Percentiles rank a stretch among this genome's conserved stretches.
phyloP scores from a whole-genome alignment of 2,888 invertebrate species.

The Drosophila paramelanica region DNA sequence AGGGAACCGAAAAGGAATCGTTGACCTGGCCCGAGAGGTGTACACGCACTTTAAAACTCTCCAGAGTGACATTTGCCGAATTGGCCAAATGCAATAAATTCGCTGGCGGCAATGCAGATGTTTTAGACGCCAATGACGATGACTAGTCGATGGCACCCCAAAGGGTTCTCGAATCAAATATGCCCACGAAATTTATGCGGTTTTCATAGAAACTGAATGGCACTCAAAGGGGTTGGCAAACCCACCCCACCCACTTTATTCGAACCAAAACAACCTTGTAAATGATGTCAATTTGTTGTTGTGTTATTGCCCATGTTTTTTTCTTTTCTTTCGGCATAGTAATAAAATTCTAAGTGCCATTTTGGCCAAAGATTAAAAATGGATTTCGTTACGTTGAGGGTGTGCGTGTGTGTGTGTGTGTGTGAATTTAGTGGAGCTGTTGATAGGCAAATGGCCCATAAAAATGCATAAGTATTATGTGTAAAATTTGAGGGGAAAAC shows the following conservation, averaged over 20 bases:
- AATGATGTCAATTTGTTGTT: slow-evolving; percentile 71
- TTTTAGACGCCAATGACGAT: slow-evolving; percentile 14
- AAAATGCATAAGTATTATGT: slow-evolving; percentile 54
- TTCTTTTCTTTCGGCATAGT: slow-evolving; percentile 51
- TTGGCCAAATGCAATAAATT: slow-evolving; percentile 83
- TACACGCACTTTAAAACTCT: slow-evolving; percentile 76
- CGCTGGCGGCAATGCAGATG: slow-evolving; percentile 43
- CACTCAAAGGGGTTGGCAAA: slow-evolving; percentile 66
- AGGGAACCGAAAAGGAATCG: slow-evolving; percentile 13
- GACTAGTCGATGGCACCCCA: slow-evolving; percentile 62
- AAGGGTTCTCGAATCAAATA: slow-evolving; percentile 59
- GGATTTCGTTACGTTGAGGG: slow-evolving; percentile 57
- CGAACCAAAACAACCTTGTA: slow-evolving; percentile 46
- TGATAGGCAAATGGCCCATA: slow-evolving; percentile 66
- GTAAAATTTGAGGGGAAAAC: neutral
- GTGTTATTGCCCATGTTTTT: slow-evolving; percentile 50
- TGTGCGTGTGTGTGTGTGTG: slow-evolving; percentile 3
- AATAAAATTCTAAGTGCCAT: slow-evolving; percentile 83
- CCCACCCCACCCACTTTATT: neutral
- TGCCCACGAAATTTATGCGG: slow-evolving; percentile 73
- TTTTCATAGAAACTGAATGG: slow-evolving; percentile 75
- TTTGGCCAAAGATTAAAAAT: slow-evolving; percentile 81
- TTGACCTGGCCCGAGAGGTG: slow-evolving; percentile 47
- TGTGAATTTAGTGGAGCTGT: slow-evolving; percentile 11
- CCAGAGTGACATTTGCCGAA: slow-evolving; percentile 84